phyloP scores from a whole-genome alignment of 2,113 vertebrate species.

The Crotalus helleri region DNA sequence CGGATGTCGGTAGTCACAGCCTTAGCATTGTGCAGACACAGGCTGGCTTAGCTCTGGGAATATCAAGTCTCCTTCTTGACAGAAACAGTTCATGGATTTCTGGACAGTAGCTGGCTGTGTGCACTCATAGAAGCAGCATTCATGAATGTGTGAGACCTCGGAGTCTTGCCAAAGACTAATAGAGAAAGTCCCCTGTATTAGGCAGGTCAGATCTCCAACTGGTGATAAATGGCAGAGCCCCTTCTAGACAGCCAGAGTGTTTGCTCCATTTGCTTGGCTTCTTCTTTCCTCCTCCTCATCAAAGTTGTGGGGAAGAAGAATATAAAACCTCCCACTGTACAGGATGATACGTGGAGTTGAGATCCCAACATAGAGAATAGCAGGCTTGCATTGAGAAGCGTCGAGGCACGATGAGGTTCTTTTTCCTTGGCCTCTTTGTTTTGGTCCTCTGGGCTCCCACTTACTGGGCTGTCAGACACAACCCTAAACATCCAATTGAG shows the following conservation, averaged over 20 bases:
- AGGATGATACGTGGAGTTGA: neutral
- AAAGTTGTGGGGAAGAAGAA: conserved; percentile 16
- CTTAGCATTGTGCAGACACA: neutral
- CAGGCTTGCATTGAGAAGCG: neutral
- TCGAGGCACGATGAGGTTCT: neutral
- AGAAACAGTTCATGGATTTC: neutral
- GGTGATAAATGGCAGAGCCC: neutral
- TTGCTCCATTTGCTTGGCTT: neutral
- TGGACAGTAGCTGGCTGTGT: conserved; percentile 18
- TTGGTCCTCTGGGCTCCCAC: neutral
- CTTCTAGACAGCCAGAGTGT: neutral
- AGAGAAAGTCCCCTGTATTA: conserved; percentile 28
- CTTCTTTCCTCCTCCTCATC: conserved; percentile 4
- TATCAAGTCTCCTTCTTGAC: neutral
- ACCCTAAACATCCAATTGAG: neutral
- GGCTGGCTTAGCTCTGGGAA: neutral
- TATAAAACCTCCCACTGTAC: conserved; percentile 11
- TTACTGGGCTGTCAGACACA: neutral
- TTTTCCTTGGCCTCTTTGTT: neutral
- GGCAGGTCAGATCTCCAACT: neutral
- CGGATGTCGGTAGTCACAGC: neutral
- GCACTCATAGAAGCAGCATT: conserved; percentile 7
- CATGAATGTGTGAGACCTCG: conserved; percentile 6
- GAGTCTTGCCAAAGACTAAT: conserved; percentile 4
- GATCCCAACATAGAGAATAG: neutral